Conservation (phyloP, 2,888 invertebrate genomes). For the Sarcophaga rosellei region DNA sequence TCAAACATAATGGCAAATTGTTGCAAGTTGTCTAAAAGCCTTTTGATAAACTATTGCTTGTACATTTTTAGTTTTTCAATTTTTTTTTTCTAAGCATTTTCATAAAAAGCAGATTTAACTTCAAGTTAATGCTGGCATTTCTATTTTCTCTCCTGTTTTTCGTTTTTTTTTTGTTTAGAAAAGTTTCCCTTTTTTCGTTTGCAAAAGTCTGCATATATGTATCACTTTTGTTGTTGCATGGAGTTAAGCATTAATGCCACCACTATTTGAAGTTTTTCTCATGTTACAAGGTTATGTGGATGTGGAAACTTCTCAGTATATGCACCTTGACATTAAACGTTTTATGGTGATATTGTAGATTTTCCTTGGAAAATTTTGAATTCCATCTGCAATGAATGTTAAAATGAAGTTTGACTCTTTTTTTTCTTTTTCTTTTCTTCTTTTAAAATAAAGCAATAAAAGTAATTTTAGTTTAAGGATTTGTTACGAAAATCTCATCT, state of each 20-base stretch:
- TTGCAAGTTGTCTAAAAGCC: conserved; percentile 64
- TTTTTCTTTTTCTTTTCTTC: no score
- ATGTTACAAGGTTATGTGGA: conserved; percentile 46
- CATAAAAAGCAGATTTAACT: conserved; percentile 55
- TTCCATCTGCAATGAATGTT: no score
- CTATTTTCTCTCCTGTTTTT: neutral
- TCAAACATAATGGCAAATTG: conserved; percentile 64
- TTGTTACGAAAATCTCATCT: no score
- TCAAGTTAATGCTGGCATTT: conserved; percentile 37
- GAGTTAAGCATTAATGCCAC: neutral
- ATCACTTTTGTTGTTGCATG: neutral
- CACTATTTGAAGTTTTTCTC: conserved; percentile 1
- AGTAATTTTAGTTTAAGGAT: no score
- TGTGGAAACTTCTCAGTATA: conserved; percentile 13
- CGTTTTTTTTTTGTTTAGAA: conserved; percentile 5
- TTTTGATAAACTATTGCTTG: conserved; percentile 62
- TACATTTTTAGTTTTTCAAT: conserved; percentile 11
- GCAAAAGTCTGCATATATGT: neutral
- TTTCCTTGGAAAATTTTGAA: no score
- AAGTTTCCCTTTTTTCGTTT: neutral
- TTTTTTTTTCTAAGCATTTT: neutral
- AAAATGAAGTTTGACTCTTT: no score
- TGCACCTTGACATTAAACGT: conserved; percentile 52
- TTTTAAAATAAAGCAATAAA: no score
- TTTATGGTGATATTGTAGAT: no score